These are phyloP conservation scores for Xenopus laevis DNA, from an alignment of 2,113 vertebrate genomes.

Conservation along the genomic window DNA sequence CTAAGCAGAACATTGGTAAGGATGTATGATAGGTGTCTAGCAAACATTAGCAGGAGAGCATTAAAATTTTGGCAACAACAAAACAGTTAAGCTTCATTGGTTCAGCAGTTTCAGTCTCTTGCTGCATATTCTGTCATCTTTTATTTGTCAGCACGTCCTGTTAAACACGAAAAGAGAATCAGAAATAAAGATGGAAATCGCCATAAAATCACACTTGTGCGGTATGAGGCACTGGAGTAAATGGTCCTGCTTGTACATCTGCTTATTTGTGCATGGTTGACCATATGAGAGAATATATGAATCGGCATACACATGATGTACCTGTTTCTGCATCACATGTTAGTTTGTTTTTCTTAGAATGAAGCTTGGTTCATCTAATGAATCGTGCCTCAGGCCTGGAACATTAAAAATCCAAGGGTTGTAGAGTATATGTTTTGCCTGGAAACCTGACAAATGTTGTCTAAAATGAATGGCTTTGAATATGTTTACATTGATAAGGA, in stretches of 20 bases:
- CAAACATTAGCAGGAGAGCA: not conserved
- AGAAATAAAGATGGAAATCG: constrained; percentile 28
- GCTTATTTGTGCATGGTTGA: constrained; percentile 32
- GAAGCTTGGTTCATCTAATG: not conserved
- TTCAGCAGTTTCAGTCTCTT: constrained; percentile 5
- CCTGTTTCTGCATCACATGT: constrained; percentile 8
- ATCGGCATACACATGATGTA: constrained; percentile 13
- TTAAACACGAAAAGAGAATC: constrained; percentile 30
- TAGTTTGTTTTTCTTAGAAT: constrained; percentile 7
- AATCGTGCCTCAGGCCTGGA: not conserved
- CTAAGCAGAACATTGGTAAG: not conserved
- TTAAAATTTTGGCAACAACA: not conserved
- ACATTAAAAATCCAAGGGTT: not conserved
- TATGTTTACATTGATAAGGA: not conserved
- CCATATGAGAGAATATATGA: constrained; percentile 23
- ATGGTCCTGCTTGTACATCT: constrained; percentile 38
- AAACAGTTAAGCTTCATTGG: constrained; percentile 5
- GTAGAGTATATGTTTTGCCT: not conserved
- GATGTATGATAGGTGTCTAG: not conserved
- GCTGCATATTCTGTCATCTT: constrained; percentile 21
- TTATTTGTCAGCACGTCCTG: constrained; percentile 23
- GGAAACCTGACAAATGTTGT: not conserved
- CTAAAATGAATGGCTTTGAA: not conserved
- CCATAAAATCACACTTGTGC: constrained; percentile 35
- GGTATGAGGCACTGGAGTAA: constrained; percentile 33